phyloP scores from a whole-genome alignment of 2,797 vertebrate species.

The Lagodon rhomboides region DNA sequence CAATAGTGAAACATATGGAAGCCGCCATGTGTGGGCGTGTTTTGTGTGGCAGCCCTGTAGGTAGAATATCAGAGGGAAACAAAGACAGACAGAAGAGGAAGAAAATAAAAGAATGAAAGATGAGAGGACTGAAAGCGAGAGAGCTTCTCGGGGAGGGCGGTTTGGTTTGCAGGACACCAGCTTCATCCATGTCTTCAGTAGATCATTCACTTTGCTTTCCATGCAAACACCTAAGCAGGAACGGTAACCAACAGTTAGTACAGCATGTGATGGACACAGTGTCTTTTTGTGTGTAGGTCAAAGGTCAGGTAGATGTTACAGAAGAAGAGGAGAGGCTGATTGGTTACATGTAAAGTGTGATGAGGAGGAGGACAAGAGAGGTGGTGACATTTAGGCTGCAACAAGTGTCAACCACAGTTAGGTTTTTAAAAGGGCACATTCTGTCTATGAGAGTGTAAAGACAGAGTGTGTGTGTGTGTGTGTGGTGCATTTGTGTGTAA shows the following conservation, averaged over 20 bases:
- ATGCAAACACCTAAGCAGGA: neutral
- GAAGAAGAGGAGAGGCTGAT: neutral
- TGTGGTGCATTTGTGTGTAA: constrained; percentile 17
- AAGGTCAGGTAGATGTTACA: constrained; percentile 12
- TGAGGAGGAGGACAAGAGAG: constrained; percentile 16
- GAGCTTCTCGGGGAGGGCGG: neutral
- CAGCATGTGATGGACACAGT: neutral
- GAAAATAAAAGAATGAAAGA: constrained; percentile 14
- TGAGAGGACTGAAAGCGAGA: constrained; percentile 10
- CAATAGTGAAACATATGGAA: constrained; percentile 57
- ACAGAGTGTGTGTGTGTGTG: neutral
- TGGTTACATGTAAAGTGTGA: constrained; percentile 13
- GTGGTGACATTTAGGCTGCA: constrained; percentile 43
- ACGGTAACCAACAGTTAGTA: constrained; percentile 3
- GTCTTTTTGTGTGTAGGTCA: constrained; percentile 9
- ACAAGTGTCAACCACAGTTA: constrained; percentile 23
- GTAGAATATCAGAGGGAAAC: constrained; percentile 33
- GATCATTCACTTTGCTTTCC: constrained; percentile 5
- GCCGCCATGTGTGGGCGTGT: constrained; percentile 42
- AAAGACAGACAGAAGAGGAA: constrained; percentile 10
- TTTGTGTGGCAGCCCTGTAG: constrained; percentile 53
- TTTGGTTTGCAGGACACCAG: constrained; percentile 4
- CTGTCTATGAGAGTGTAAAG: neutral
- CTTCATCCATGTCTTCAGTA: neutral
- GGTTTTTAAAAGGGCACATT: constrained; percentile 23